A percentile compares a stretch with the other conserved stretches of the same genome.
phyloP scores from a whole-genome alignment of 2,888 invertebrate species.

The Rhagonycha fulva region DNA sequence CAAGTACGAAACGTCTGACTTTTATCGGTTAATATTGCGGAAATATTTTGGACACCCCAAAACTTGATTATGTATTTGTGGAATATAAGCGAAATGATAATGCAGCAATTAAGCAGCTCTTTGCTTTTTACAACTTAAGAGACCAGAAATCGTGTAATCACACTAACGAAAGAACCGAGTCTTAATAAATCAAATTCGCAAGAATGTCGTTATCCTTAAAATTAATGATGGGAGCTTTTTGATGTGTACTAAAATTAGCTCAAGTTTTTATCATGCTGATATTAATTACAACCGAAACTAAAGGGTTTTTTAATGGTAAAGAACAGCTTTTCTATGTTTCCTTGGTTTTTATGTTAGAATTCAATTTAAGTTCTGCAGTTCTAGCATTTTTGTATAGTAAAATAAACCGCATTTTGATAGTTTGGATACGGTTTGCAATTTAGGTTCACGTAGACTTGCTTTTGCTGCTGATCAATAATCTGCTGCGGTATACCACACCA shows the following conservation, averaged over 20 bases:
- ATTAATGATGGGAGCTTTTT: not conserved
- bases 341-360: not conserved
- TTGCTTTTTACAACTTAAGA: not conserved
- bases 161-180: not conserved
- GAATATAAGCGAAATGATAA: not conserved
- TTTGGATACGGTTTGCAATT: conserved; percentile 17
- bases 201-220: not conserved
- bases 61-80: not conserved
- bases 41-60: not conserved
- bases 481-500: conserved; percentile 35
- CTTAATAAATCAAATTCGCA: not conserved
- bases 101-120: not conserved
- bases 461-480: conserved; percentile 29
- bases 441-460: conserved; percentile 18
- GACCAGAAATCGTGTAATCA: not conserved
- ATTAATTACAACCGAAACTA: not conserved
- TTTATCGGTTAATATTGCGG: not conserved
- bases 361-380: not conserved
- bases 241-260: not conserved
- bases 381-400: not conserved
- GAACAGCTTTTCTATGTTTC: not conserved
- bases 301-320: not conserved
- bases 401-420: conserved; percentile 15
- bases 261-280: not conserved
- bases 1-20: not conserved